Evolutionary conservation across 2,888 invertebrate species (phyloP).

Genomic region (Endomychus coccineus): DNA sequence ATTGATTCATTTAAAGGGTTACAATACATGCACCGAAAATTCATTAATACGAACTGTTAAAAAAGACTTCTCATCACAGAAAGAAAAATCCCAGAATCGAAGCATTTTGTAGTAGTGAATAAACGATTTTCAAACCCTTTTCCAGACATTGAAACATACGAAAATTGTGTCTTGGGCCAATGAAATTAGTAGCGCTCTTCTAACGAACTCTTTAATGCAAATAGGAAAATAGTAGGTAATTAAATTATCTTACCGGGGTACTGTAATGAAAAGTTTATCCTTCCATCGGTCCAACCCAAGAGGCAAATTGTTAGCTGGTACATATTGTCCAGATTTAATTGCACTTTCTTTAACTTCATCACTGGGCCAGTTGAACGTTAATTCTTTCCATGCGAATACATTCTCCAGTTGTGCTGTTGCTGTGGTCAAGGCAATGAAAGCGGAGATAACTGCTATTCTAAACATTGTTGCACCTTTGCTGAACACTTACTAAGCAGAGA

Average conservation of each 20-base stretch:
- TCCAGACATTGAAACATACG: too few relatives aligned
- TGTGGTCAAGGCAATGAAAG: constrained; percentile 12
- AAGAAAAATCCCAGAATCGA: too few relatives aligned
- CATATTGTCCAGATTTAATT: constrained; percentile 53
- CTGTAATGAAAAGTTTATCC: constrained; percentile 61
- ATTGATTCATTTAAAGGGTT: too few relatives aligned
- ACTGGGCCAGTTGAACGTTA: constrained; percentile 60
- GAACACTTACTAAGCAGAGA: constrained; percentile 9
- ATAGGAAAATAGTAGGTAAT: too few relatives aligned
- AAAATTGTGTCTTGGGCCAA: too few relatives aligned
- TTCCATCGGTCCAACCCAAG: constrained; percentile 65
- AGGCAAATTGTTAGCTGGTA: constrained; percentile 60
- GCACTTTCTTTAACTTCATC: constrained; percentile 53
- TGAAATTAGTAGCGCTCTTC: too few relatives aligned
- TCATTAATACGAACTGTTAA: too few relatives aligned
- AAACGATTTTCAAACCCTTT: too few relatives aligned
- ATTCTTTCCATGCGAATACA: constrained; percentile 62
- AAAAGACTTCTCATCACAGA: too few relatives aligned
- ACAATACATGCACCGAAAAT: too few relatives aligned
- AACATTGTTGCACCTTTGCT: constrained; percentile 8
- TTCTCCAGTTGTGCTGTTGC: constrained; percentile 52
- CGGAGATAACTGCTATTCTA: constrained; percentile 10
- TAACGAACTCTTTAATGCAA: too few relatives aligned
- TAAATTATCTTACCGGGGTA: constrained; percentile 54
- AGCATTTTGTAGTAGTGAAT: too few relatives aligned